These are phyloP conservation scores for Prosopocoilus inquinatus DNA, from an alignment of 2,888 invertebrate species.

Conservation along the genomic window DNA sequence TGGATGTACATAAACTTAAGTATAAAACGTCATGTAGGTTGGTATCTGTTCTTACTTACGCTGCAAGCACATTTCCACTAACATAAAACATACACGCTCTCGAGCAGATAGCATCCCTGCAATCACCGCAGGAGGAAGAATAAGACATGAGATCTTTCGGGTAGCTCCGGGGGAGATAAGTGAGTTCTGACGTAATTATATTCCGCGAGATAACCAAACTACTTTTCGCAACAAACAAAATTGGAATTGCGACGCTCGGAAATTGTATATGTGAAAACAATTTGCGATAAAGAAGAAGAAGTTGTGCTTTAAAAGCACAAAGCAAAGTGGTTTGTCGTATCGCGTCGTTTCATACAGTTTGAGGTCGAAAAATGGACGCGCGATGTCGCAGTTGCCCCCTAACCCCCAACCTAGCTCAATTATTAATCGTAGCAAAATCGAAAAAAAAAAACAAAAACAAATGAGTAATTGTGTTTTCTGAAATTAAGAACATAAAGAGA, in stretches of 20 bases:
- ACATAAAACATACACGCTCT: slow-evolving; percentile 1
- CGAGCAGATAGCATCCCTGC: slow-evolving; percentile 9
- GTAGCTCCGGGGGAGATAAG: slow-evolving; percentile 6
- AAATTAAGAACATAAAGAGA: too few relatives aligned
- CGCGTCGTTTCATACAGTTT: too few relatives aligned
- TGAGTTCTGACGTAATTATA: slow-evolving; percentile 8
- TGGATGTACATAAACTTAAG: slow-evolving; percentile 1
- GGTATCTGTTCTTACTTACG: background rate
- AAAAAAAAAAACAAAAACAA: too few relatives aligned
- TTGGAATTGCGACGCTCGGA: slow-evolving; percentile 1
- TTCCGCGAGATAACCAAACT: slow-evolving; percentile 3
- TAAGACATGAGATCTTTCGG: slow-evolving; percentile 7
- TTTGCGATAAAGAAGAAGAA: too few relatives aligned
- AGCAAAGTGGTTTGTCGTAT: too few relatives aligned
- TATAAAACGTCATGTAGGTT: slow-evolving; percentile 1
- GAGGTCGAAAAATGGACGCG: too few relatives aligned
- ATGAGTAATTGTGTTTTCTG: too few relatives aligned
- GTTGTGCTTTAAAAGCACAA: too few relatives aligned
- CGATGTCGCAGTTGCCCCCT: too few relatives aligned
- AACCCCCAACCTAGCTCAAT: too few relatives aligned
- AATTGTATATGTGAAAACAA: background rate
- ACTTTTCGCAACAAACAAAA: slow-evolving; percentile 7
- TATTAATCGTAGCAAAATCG: too few relatives aligned
- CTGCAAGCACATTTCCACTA: background rate
- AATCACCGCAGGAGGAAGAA: slow-evolving; percentile 11